Evolutionary conservation across 1,140 invertebrate genomes (phyloP).

Genomic region (Zophobas morio): DNA sequence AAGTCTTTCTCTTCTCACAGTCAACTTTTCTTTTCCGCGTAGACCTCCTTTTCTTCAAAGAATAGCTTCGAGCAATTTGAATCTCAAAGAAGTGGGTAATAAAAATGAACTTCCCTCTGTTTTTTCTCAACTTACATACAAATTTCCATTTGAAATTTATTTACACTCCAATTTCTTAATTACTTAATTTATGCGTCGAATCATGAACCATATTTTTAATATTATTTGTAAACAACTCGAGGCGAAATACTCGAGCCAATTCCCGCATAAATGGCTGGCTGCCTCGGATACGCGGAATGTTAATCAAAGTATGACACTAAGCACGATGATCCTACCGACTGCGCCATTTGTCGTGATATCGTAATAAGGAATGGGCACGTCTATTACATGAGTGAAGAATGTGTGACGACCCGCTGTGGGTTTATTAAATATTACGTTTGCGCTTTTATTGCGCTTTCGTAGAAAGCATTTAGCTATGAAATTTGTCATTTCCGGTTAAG

Average conservation of each 20-base stretch:
- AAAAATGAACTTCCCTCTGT: slow-evolving; percentile 40
- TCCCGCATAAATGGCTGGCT: not conserved
- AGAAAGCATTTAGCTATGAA: too few relatives aligned
- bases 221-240: not conserved
- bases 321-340: too few relatives aligned
- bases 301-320: too few relatives aligned
- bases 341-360: too few relatives aligned
- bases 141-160: slow-evolving; percentile 34
- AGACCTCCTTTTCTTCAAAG: slow-evolving; percentile 44
- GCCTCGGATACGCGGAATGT: too few relatives aligned
- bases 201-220: not conserved
- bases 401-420: too few relatives aligned
- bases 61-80: slow-evolving; percentile 45
- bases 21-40: slow-evolving; percentile 35
- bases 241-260: not conserved
- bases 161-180: slow-evolving; percentile 18
- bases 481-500: too few relatives aligned
- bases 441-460: too few relatives aligned
- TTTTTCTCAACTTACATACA: slow-evolving; percentile 41
- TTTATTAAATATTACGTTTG: too few relatives aligned
- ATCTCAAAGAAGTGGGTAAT: slow-evolving; percentile 46
- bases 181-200: slow-evolving; percentile 25
- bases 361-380: too few relatives aligned
- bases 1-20: slow-evolving; percentile 32
- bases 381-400: too few relatives aligned